phyloP scores from a whole-genome alignment of 2,888 invertebrate species.

The Amphipyra tragopoginis region DNA sequence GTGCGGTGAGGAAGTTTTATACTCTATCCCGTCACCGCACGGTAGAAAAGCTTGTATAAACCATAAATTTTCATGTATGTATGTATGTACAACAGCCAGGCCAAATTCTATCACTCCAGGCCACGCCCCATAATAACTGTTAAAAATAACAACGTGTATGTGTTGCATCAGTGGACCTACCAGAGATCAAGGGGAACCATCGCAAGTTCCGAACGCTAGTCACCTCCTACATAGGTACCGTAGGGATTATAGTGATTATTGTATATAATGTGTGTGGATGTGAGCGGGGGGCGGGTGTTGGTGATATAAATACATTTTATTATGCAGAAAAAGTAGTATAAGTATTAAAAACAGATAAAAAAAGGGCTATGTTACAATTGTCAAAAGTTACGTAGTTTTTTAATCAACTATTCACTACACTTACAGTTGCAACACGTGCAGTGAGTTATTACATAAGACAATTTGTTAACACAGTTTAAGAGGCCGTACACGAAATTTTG shows the following conservation, averaged over 20 bases:
- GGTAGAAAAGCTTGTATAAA: too few relatives aligned
- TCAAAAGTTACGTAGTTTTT: too few relatives aligned
- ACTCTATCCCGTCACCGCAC: too few relatives aligned
- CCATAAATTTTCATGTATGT: background rate
- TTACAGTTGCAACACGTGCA: too few relatives aligned
- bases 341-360: too few relatives aligned
- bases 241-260: conserved; percentile 66
- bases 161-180: conserved; percentile 96
- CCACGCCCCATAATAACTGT: conserved; percentile 19
- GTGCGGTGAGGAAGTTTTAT: too few relatives aligned
- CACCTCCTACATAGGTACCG: conserved; percentile 99
- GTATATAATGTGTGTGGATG: conserved; percentile 57
- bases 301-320: conserved; percentile 27
- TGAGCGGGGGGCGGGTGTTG: conserved; percentile 62
- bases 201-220: conserved; percentile 99
- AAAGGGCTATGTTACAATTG: background rate
- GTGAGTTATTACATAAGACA: too few relatives aligned
- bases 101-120: conserved; percentile 19
- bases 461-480: too few relatives aligned
- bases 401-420: too few relatives aligned
- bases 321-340: too few relatives aligned
- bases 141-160: conserved; percentile 48
- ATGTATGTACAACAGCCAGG: background rate
- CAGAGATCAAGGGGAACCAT: conserved; percentile 99
- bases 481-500: too few relatives aligned